Percentiles rank a stretch among this genome's conserved stretches.
phyloP scores from a whole-genome alignment of 2,113 vertebrate species.

The Ochotona curzoniae region DNA sequence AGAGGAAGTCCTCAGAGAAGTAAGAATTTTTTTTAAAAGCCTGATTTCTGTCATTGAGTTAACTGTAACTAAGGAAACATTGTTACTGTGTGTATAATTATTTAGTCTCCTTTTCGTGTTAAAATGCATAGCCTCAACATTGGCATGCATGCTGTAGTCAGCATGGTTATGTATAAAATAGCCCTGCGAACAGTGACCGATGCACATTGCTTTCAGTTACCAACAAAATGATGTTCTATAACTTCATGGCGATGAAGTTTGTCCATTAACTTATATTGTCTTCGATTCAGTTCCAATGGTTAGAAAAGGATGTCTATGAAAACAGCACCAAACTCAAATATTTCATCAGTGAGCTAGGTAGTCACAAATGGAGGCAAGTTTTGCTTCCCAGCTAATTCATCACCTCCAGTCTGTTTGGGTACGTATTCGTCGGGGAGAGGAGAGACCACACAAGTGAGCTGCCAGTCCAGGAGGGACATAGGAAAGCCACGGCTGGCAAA shows the following conservation, averaged over 20 bases:
- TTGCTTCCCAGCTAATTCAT: neutral
- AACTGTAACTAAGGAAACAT: neutral
- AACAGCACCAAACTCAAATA: neutral
- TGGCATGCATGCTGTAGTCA: neutral
- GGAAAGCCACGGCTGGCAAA: neutral
- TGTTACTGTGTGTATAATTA: neutral
- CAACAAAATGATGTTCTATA: neutral
- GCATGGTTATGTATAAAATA: neutral
- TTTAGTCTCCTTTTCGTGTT: neutral
- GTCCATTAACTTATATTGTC: neutral
- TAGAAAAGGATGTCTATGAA: neutral
- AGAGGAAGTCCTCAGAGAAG: conserved; percentile 86
- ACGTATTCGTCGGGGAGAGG: neutral
- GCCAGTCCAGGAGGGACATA: neutral
- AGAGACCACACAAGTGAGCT: neutral
- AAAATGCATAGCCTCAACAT: conserved; percentile 9
- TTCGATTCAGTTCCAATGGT: neutral
- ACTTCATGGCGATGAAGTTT: conserved; percentile 3
- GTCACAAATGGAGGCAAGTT: neutral
- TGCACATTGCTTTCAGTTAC: neutral
- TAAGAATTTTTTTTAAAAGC: conserved; percentile 74
- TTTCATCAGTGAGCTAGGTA: neutral
- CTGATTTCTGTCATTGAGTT: conserved; percentile 18
- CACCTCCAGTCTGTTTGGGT: neutral
- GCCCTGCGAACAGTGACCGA: neutral